A percentile compares a stretch with the other conserved stretches of the same genome.
phyloP scores from a whole-genome alignment of 2,797 vertebrate genomes.

The Periparus ater region DNA sequence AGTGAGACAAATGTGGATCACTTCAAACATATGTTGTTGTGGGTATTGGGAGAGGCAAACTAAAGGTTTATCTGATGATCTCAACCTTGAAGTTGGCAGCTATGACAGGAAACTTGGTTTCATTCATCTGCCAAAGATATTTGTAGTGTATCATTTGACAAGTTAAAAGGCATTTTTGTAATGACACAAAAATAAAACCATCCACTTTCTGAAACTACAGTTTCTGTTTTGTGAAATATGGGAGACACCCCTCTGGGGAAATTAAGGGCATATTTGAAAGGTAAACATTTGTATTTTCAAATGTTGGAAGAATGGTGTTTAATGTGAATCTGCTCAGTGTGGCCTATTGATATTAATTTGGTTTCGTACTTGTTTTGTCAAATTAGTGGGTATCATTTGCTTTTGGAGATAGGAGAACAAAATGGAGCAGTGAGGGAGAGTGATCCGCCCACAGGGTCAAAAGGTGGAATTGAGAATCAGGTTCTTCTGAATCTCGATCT shows the following conservation, averaged over 20 bases:
- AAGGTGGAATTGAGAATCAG: background rate
- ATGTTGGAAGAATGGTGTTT: background rate
- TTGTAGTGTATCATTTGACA: constrained; percentile 43
- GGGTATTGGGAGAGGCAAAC: constrained; percentile 42
- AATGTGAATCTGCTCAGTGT: background rate
- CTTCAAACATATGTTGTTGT: constrained; percentile 37
- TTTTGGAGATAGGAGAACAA: background rate
- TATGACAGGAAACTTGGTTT: constrained; percentile 52
- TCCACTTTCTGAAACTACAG: constrained; percentile 13
- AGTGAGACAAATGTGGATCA: background rate
- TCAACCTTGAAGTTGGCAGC: constrained; percentile 64
- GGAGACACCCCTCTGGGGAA: background rate
- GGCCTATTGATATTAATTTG: background rate
- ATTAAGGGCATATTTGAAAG: background rate
- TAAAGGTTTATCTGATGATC: constrained; percentile 61
- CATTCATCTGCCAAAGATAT: constrained; percentile 53
- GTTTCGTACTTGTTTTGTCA: background rate
- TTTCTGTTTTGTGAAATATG: background rate
- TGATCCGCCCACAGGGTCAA: background rate
- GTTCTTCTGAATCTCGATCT: constrained; percentile 8
- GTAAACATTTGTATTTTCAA: constrained; percentile 40
- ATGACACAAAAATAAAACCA: constrained; percentile 59
- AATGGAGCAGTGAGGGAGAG: background rate
- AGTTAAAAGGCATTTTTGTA: constrained; percentile 59
- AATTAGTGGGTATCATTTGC: background rate